phyloP scores from a whole-genome alignment of 2,888 invertebrate species.

The Amphipyra tragopoginis region DNA sequence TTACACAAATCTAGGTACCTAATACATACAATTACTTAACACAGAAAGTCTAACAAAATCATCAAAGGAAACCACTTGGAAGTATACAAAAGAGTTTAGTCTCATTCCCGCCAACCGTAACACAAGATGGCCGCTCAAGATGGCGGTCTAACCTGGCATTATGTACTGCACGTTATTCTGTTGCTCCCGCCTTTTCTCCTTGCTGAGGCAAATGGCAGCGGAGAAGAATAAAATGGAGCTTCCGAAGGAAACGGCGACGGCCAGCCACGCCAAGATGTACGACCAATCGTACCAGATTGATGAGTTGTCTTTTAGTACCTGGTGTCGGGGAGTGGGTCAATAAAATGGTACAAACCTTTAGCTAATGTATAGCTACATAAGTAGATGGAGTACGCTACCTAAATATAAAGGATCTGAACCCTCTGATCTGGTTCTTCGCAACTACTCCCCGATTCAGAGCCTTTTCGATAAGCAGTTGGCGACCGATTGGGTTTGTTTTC shows the following conservation, averaged over 20 bases:
- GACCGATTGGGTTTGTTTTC: too few species aligned
- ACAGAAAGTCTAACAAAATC: constrained; percentile 27
- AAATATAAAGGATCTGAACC: neutral
- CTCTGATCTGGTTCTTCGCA: neutral
- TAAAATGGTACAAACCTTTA: constrained; percentile 37
- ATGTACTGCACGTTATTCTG: constrained; percentile 96
- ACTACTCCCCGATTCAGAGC: too few species aligned
- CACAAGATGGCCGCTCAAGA: constrained; percentile 73
- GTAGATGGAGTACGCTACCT: neutral
- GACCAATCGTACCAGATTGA: constrained; percentile 95
- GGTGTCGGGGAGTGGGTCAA: constrained; percentile 65
- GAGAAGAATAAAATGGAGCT: constrained; percentile 94
- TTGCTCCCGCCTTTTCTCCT: constrained; percentile 93
- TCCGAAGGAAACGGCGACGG: constrained; percentile 93
- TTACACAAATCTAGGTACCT: constrained; percentile 21
- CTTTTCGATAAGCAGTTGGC: too few species aligned
- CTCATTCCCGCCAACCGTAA: constrained; percentile 82
- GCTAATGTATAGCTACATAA: neutral
- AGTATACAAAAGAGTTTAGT: constrained; percentile 68
- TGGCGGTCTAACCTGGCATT: constrained; percentile 94
- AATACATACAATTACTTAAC: constrained; percentile 40
- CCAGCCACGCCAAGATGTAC: constrained; percentile 95
- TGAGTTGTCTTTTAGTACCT: constrained; percentile 93
- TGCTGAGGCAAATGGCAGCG: constrained; percentile 94
- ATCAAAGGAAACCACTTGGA: constrained; percentile 44